A percentile compares a stretch with the other conserved stretches of the same genome.
phyloP scores from a whole-genome alignment of 2,888 invertebrate genomes.

The Endotricha flammealis region DNA sequence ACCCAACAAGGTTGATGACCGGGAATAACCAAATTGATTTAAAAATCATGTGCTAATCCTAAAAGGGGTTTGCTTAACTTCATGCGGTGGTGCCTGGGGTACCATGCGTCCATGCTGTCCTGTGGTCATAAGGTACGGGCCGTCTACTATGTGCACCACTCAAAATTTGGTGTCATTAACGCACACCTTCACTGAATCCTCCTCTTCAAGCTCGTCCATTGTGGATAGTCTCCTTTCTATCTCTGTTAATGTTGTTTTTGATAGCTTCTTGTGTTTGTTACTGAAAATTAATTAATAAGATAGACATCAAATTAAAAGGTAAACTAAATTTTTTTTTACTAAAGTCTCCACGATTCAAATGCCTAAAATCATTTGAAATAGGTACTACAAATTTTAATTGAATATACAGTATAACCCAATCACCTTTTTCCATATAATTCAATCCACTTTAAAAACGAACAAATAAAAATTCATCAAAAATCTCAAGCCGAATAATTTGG shows the following conservation, averaged over 20 bases:
- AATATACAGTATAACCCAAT: too few species aligned
- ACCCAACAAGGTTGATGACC: too few species aligned
- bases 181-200: slow-evolving; percentile 78
- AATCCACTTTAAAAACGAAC: too few species aligned
- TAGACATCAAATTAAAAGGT: too few species aligned
- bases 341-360: too few species aligned
- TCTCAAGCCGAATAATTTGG: too few species aligned
- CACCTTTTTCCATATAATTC: too few species aligned
- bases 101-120: slow-evolving; percentile 35
- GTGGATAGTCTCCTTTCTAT: slow-evolving; percentile 85
- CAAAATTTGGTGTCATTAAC: slow-evolving; percentile 71
- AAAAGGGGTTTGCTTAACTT: slow-evolving; percentile 20
- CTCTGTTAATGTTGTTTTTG: slow-evolving; percentile 82
- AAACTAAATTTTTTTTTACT: too few species aligned
- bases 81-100: slow-evolving; percentile 30
- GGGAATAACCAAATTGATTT: too few species aligned
- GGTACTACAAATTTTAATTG: too few species aligned
- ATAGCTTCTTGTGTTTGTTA: slow-evolving; percentile 83
- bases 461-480: too few species aligned
- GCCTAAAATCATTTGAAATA: too few species aligned
- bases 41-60: slow-evolving; percentile 13
- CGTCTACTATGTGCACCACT: slow-evolving; percentile 33
- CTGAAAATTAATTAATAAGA: slow-evolving; percentile 31
- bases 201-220: slow-evolving; percentile 92
- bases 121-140: slow-evolving; percentile 25